Conservation (phyloP, 2,113 vertebrate genomes). For the Lepidothrix coronata region DNA sequence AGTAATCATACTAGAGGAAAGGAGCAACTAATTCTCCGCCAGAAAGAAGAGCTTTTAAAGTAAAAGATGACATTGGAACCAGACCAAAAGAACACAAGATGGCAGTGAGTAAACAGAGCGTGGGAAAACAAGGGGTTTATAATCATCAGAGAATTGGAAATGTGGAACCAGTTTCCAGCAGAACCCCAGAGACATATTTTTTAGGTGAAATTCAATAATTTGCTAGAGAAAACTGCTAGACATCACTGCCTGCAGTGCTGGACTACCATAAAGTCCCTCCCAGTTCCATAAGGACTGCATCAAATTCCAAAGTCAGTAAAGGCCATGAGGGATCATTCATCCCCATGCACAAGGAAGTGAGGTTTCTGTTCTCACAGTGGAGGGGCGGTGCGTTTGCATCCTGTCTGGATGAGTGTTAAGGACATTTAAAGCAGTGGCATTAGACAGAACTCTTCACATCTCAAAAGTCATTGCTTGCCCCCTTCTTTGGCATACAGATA, state of each 20-base stretch:
- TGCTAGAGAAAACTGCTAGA: neutral
- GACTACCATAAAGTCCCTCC: neutral
- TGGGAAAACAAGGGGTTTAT: neutral
- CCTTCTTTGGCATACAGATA: neutral
- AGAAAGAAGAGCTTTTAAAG: neutral
- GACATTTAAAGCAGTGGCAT: neutral
- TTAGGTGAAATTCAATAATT: neutral
- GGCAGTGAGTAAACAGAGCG: neutral
- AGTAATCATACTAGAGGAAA: neutral
- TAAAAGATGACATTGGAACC: neutral
- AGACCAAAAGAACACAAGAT: neutral
- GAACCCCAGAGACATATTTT: neutral
- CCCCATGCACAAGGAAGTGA: fast-evolving
- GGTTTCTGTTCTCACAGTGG: neutral
- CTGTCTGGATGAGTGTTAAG: neutral
- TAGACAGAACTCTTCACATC: neutral
- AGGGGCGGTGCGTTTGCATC: neutral
- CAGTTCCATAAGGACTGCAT: neutral
- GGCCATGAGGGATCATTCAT: neutral
- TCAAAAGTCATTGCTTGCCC: neutral
- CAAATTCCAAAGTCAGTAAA: neutral
- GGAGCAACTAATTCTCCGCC: neutral
- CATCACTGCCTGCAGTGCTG: neutral
- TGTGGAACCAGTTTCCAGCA: neutral
- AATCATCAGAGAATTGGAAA: neutral